Evolutionary conservation across 2,888 invertebrate species (phyloP).

Genomic region (Mongoloraphidia duomilia): DNA sequence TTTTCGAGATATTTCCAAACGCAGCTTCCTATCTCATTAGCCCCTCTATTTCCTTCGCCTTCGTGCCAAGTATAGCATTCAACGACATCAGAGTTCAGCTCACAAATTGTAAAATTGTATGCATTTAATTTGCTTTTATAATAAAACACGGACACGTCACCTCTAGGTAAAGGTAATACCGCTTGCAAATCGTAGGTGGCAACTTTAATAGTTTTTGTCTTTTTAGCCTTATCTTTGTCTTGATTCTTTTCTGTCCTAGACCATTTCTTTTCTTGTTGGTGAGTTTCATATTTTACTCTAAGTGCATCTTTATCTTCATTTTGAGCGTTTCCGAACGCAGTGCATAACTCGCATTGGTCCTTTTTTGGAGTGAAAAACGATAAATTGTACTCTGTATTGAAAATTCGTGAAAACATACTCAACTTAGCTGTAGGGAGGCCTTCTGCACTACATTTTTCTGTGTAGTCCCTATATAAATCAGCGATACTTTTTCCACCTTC

Average conservation of each 20-base stretch:
- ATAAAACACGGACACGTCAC: slow-evolving; percentile 16
- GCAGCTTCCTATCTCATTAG: slow-evolving; percentile 16
- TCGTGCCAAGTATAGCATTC: slow-evolving; percentile 18
- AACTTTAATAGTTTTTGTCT: slow-evolving; percentile 8
- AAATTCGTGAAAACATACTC: neutral
- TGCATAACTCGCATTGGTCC: neutral
- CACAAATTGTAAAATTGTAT: slow-evolving; percentile 15
- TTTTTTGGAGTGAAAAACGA: neutral
- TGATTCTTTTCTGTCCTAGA: slow-evolving; percentile 13
- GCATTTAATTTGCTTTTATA: slow-evolving; percentile 15
- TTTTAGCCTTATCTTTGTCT: slow-evolving; percentile 10
- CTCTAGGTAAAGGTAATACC: slow-evolving; percentile 16
- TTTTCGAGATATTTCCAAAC: slow-evolving; percentile 11
- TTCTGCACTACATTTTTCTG: neutral
- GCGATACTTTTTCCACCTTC: slow-evolving; percentile 6
- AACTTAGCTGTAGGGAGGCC: neutral
- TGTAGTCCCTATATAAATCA: neutral
- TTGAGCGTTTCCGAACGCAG: neutral
- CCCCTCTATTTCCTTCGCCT: slow-evolving; percentile 12
- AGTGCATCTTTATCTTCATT: neutral
- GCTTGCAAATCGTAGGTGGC: slow-evolving; percentile 17
- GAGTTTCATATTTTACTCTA: slow-evolving; percentile 10
- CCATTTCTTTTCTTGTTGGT: slow-evolving; percentile 14
- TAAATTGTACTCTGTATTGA: neutral
- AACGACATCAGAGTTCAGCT: slow-evolving; percentile 7